phyloP scores from a whole-genome alignment of 2,888 invertebrate genomes.

The Polyommatus icarus region DNA sequence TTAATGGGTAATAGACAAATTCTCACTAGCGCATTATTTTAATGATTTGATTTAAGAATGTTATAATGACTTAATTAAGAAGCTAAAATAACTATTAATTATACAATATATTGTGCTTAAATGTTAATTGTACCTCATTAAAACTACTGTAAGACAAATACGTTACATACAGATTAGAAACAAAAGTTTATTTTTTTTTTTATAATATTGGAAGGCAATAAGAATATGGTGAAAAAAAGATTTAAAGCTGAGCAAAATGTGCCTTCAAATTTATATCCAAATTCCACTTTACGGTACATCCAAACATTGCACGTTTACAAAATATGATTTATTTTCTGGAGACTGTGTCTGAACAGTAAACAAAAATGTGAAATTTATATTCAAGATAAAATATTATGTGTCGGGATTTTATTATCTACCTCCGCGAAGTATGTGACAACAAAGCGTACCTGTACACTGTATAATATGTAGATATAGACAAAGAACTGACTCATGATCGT shows the following conservation, averaged over 20 bases:
- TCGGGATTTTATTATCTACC: slow-evolving; percentile 22
- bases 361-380: slow-evolving; percentile 29
- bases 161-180: no score
- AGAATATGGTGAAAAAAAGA: neutral
- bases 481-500: slow-evolving; percentile 30
- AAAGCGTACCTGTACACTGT: slow-evolving; percentile 9
- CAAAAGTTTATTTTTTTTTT: neutral
- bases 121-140: neutral
- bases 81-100: no score
- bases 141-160: neutral
- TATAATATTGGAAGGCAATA: no score
- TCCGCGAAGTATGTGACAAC: slow-evolving; percentile 19
- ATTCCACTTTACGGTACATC: neutral
- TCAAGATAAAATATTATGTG: slow-evolving; percentile 27
- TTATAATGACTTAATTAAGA: neutral
- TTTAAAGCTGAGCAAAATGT: neutral
- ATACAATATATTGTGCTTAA: no score
- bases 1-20: neutral
- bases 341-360: slow-evolving; percentile 31
- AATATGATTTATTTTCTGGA: slow-evolving; percentile 20
- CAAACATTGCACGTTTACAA: neutral
- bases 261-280: neutral
- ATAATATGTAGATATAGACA: neutral
- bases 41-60: neutral
- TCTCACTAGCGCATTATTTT: neutral